Evolutionary conservation across 2,797 vertebrate genomes (phyloP).

Genomic region (Rhabdophis nuchalis): DNA sequence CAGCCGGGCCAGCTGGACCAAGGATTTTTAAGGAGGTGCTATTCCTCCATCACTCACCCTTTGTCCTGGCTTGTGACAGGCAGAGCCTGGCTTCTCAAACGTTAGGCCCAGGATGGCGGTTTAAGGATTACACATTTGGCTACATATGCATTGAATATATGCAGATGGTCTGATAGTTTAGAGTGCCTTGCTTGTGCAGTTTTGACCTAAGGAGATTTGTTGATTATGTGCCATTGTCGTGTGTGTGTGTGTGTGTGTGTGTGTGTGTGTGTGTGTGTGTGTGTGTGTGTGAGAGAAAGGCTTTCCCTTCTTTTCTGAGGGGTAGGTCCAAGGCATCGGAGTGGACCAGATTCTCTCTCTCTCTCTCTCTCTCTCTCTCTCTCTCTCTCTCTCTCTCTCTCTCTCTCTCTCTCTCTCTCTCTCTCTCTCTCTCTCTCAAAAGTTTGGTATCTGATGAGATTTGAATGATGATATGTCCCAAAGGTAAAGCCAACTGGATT

Average conservation of each 20-base stretch:
- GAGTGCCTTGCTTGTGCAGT: background rate
- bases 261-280: no score
- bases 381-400: no score
- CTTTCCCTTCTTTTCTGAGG: background rate
- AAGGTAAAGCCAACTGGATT: no score
- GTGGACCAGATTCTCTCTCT: background rate
- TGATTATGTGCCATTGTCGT: background rate
- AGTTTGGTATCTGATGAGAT: background rate
- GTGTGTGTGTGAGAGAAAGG: no score
- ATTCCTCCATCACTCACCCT: no score
- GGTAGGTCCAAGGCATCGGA: background rate
- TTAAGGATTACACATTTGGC: background rate
- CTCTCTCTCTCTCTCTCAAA: background rate
- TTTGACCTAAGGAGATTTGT: background rate
- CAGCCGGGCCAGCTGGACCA: no score
- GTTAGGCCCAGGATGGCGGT: no score
- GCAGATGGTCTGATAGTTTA: background rate
- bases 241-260: no score
- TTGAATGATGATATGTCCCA: background rate
- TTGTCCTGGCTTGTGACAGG: no score
- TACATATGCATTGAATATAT: background rate
- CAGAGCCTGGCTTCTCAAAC: no score
- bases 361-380: background rate
- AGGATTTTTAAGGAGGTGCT: no score
- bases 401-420: background rate